phyloP scores from a whole-genome alignment of 2,888 invertebrate genomes.

The Aphidius colemani region DNA sequence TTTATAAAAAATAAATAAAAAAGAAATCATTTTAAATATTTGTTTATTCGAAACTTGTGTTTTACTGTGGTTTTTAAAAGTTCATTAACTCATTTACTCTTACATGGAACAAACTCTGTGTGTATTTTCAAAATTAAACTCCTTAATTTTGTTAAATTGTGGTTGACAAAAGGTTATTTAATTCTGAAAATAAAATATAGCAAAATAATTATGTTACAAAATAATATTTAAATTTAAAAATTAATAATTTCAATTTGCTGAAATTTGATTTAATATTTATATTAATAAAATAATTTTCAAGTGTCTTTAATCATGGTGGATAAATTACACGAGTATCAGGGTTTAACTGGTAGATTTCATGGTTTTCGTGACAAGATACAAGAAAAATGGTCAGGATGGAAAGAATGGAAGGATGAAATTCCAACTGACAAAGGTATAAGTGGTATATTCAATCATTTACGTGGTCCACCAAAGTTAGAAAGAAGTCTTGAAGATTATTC shows the following conservation, averaged over 20 bases:
- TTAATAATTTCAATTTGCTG: too few species aligned
- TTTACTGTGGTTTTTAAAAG: not conserved
- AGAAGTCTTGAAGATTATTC: slow-evolving; percentile 64
- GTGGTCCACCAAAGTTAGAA: slow-evolving; percentile 52
- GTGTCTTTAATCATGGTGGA: slow-evolving; percentile 66
- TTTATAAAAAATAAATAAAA: not conserved
- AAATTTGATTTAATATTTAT: not conserved
- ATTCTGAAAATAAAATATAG: too few species aligned
- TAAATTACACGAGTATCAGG: slow-evolving; percentile 81
- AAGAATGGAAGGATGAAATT: slow-evolving; percentile 61
- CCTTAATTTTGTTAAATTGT: too few species aligned
- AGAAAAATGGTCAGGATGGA: slow-evolving; percentile 69
- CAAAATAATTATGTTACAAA: too few species aligned
- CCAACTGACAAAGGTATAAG: slow-evolving; percentile 53
- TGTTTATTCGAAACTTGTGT: too few species aligned
- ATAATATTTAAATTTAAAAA: too few species aligned
- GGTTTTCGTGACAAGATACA: slow-evolving; percentile 68
- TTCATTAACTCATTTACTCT: not conserved
- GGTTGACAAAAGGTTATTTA: too few species aligned
- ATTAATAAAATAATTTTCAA: not conserved
- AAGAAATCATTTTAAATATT: too few species aligned
- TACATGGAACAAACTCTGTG: too few species aligned
- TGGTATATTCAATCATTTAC: slow-evolving; percentile 48
- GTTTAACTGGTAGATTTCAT: slow-evolving; percentile 74
- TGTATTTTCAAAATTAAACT: too few species aligned